Percentiles rank a stretch among this genome's conserved stretches.
phyloP scores from a whole-genome alignment of 2,888 invertebrate species.

The Geotrupes spiniger region DNA sequence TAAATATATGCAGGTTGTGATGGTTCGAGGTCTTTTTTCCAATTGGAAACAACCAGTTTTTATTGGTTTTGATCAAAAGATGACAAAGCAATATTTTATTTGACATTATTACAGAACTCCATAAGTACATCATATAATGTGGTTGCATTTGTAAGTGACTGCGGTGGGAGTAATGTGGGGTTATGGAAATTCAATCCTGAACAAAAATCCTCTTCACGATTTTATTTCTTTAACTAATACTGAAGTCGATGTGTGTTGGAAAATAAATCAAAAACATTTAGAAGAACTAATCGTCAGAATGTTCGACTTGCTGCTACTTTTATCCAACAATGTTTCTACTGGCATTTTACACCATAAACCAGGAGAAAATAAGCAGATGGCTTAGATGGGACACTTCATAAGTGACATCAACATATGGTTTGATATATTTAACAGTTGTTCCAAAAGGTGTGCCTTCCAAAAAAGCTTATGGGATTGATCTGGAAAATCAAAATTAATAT shows the following conservation, averaged over 20 bases:
- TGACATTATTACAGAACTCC: constrained; percentile 25
- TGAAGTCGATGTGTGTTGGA: constrained; percentile 3
- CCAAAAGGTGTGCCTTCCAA: too few relatives aligned
- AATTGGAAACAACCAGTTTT: constrained; percentile 34
- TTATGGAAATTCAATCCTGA: constrained; percentile 28
- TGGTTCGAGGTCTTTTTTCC: constrained; percentile 30
- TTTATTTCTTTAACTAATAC: constrained; percentile 4
- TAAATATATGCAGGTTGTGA: constrained; percentile 32
- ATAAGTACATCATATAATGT: constrained; percentile 31
- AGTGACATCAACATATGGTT: constrained; percentile 7
- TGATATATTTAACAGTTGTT: constrained; percentile 9
- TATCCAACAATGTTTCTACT: constrained; percentile 7
- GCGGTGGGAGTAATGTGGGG: constrained; percentile 32
- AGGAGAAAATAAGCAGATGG: constrained; percentile 4
- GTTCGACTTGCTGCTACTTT: constrained; percentile 7
- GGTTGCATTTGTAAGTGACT: constrained; percentile 33
- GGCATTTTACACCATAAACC: constrained; percentile 6
- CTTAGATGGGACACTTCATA: constrained; percentile 5
- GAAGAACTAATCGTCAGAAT: constrained; percentile 8
- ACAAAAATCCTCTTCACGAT: constrained; percentile 5
- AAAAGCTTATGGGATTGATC: too few relatives aligned
- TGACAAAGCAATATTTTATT: constrained; percentile 31
- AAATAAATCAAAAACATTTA: constrained; percentile 7
- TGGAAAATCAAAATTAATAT: constrained; percentile 6
- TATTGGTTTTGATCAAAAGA: constrained; percentile 35